Evolutionary conservation across 2,113 vertebrate species (phyloP).

Genomic region (Leptosomus discolor): DNA sequence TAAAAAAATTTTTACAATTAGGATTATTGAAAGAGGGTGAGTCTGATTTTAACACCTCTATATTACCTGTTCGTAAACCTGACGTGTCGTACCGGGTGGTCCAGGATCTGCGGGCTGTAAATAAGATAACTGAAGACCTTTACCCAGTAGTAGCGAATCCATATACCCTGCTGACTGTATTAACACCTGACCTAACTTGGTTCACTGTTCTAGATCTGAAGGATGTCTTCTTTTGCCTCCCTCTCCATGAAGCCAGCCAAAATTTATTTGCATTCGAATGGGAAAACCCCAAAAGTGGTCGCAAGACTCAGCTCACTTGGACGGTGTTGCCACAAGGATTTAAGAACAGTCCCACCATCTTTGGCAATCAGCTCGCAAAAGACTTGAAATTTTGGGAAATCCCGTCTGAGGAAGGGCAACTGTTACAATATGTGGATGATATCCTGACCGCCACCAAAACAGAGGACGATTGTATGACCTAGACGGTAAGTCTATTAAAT

Average conservation of each 20-base stretch:
- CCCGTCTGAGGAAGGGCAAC: too few species aligned
- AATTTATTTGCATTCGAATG: not conserved
- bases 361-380: too few species aligned
- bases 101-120: too few species aligned
- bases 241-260: not conserved
- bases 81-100: not conserved
- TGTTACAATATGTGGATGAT: too few species aligned
- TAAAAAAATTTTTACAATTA: too few species aligned
- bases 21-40: not conserved
- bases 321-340: too few species aligned
- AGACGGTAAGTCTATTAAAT: too few species aligned
- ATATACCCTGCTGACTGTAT: not conserved
- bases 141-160: not conserved
- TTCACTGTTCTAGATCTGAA: not conserved
- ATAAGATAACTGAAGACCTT: too few species aligned
- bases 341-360: too few species aligned
- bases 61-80: not conserved
- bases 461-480: too few species aligned
- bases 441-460: too few species aligned
- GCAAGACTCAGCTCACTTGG: not conserved
- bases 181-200: not conserved
- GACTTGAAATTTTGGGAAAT: too few species aligned
- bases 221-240: not conserved
- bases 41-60: not conserved
- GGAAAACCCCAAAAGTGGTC: not conserved